Conservation (phyloP, 2,113 vertebrate genomes). For the Elanus axillaris region DNA sequence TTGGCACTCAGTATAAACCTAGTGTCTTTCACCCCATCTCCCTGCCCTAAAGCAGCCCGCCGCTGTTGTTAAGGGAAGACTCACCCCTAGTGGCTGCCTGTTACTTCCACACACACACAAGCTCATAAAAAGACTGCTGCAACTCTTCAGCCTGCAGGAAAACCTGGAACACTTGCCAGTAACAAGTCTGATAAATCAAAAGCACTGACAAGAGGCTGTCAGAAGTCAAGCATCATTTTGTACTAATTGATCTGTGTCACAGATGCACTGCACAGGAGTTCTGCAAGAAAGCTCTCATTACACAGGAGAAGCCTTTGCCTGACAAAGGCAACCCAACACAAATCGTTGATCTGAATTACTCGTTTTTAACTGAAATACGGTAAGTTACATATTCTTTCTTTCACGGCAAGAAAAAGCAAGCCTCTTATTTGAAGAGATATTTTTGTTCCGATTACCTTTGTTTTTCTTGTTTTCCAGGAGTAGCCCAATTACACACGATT, state of each 20-base stretch:
- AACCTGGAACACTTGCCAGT: not conserved
- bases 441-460: not conserved
- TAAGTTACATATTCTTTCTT: not conserved
- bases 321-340: not conserved
- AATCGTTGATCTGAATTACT: not conserved
- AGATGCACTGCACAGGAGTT: not conserved
- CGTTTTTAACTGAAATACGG: not conserved
- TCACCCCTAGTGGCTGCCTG: not conserved
- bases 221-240: not conserved
- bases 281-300: not conserved
- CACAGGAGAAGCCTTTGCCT: not conserved
- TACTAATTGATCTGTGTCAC: too few relatives aligned
- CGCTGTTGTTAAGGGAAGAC: not conserved
- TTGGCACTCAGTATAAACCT: fast-evolving
- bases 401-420: not conserved
- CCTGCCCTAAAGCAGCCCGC: not conserved
- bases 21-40: not conserved
- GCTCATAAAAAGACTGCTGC: not conserved
- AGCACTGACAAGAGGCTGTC: not conserved
- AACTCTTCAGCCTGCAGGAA: not conserved
- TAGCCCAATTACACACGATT: not conserved
- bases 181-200: not conserved
- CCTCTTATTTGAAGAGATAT: not conserved
- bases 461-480: not conserved
- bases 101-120: not conserved